phyloP scores from a whole-genome alignment of 2,888 invertebrate genomes.

The Axea sp. region DNA sequence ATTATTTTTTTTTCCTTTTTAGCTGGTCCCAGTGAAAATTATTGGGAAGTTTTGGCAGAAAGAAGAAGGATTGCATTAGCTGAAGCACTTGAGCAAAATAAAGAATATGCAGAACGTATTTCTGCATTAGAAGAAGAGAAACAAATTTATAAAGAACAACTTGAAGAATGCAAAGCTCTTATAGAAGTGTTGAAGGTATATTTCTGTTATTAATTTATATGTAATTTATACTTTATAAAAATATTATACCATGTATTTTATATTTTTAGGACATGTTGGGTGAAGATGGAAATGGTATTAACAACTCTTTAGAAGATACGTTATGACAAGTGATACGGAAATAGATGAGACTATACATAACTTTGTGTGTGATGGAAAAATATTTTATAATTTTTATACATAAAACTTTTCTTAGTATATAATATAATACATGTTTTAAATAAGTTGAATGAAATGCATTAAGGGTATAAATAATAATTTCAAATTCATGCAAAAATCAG shows the following conservation, averaged over 20 bases:
- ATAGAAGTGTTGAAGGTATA: constrained; percentile 87
- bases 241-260: not conserved
- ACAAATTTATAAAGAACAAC: constrained; percentile 84
- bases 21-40: constrained; percentile 85
- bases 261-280: constrained; percentile 83
- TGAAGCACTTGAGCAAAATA: constrained; percentile 87
- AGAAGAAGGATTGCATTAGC: constrained; percentile 86
- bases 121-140: constrained; percentile 84
- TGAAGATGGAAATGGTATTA: constrained; percentile 80
- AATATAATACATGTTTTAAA: no score
- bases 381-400: no score
- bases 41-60: constrained; percentile 89
- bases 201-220: constrained; percentile 63
- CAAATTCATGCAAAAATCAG: constrained; percentile 37
- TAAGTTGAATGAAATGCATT: no score
- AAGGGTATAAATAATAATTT: no score
- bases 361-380: no score
- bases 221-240: not conserved
- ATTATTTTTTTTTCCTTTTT: constrained; percentile 1
- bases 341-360: no score
- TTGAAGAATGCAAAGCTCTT: constrained; percentile 87
- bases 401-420: no score
- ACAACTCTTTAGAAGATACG: constrained; percentile 76
- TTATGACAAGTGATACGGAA: no score
- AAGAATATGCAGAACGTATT: constrained; percentile 81